Evolutionary conservation across 2,113 vertebrate genomes (phyloP).

Genomic region (Cyrtonyx montezumae): DNA sequence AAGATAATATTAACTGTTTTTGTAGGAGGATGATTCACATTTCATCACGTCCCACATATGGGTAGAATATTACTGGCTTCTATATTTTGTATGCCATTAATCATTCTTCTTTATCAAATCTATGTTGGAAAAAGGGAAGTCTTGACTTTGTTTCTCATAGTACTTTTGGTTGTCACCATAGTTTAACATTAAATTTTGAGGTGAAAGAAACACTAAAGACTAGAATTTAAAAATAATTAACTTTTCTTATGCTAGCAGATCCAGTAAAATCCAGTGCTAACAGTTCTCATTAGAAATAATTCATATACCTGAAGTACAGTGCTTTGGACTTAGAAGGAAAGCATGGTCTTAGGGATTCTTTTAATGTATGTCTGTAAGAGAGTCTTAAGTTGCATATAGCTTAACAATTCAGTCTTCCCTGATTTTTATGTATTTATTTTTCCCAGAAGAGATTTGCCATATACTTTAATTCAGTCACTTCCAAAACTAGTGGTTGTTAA

Average conservation of each 20-base stretch:
- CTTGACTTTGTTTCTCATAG: neutral
- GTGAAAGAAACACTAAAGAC: neutral
- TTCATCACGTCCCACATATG: neutral
- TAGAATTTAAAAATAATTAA: neutral
- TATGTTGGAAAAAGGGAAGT: neutral
- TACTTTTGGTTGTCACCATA: neutral
- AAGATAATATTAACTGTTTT: slow-evolving; percentile 38
- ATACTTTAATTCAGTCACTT: slow-evolving; percentile 16
- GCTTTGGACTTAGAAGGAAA: slow-evolving; percentile 39
- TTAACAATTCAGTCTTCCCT: slow-evolving; percentile 34
- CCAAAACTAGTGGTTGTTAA: slow-evolving; percentile 16
- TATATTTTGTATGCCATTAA: neutral
- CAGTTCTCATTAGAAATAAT: neutral
- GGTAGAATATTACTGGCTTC: neutral
- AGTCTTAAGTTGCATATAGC: neutral
- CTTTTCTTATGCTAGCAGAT: neutral
- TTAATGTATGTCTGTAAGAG: neutral
- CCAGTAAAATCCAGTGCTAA: neutral
- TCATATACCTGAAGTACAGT: neutral
- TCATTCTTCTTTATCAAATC: neutral
- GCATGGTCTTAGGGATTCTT: neutral
- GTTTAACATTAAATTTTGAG: neutral
- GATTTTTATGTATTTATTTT: neutral
- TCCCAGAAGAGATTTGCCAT: slow-evolving; percentile 12
- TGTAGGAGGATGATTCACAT: neutral